Percentiles rank a stretch among this genome's conserved stretches.
These are phyloP conservation scores for Arrhopalites spinosus DNA, from an alignment of 2,888 invertebrate species.

Conservation along the genomic window DNA sequence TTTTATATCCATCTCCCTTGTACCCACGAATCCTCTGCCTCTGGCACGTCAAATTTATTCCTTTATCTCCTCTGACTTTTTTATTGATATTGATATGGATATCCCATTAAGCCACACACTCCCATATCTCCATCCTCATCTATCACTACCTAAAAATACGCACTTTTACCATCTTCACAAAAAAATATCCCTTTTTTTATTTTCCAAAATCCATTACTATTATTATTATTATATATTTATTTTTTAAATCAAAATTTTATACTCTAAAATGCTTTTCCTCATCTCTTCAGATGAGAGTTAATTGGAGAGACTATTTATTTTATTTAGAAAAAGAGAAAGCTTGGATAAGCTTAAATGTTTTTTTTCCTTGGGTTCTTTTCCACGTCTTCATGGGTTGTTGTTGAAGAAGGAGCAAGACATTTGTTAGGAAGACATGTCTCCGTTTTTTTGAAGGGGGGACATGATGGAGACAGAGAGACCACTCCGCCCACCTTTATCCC, in stretches of 20 bases:
- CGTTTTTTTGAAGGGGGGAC: too few species aligned
- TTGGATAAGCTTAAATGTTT: not conserved
- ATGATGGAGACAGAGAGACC: too few species aligned
- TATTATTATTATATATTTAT: too few species aligned
- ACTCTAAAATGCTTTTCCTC: not conserved
- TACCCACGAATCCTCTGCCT: not conserved
- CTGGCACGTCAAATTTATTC: constrained; percentile 11
- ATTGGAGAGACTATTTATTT: not conserved
- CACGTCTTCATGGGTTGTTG: too few species aligned
- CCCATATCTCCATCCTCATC: not conserved
- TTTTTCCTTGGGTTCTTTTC: too few species aligned
- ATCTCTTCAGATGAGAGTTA: not conserved
- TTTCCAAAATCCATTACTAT: too few species aligned
- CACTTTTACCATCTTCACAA: not conserved
- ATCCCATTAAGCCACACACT: not conserved
- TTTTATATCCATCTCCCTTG: not conserved
- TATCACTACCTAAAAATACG: not conserved
- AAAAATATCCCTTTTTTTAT: too few species aligned
- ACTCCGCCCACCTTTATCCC: too few species aligned
- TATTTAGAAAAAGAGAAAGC: not conserved
- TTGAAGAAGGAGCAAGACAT: too few species aligned
- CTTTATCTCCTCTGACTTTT: not conserved
- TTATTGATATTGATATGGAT: constrained; percentile 1
- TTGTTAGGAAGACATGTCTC: too few species aligned
- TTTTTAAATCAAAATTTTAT: too few species aligned